Base-by-base conservation (phyloP, 2,888 invertebrate genomes). In the Argynnis bischoffii region DNA sequence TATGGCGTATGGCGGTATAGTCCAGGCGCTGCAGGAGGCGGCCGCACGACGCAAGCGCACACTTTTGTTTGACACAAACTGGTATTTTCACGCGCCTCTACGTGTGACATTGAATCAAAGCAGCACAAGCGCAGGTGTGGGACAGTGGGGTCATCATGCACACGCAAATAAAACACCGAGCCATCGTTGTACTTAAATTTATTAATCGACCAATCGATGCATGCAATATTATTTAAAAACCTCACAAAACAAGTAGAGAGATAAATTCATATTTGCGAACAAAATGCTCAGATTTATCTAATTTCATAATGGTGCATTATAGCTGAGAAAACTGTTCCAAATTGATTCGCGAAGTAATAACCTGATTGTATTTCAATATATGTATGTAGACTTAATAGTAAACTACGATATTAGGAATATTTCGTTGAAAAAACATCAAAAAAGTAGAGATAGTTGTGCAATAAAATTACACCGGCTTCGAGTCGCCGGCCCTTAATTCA, bases 121-220 rank as follows among this genome's bases (percentile, higher is more conserved):
- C 66, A 70, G n/a, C 35, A 11, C 50, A 16, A 16, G 50, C 16
- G 55, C 55, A 11, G 60, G 46, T 15, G 50, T n/a, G 26, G 26
- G 5, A 26, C 26, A 26, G 26, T 26, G 51, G 55, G 63, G 21
- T 63, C 61, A 53, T 51, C 41, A 61, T 61, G 51, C 8, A 55
- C 11, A 61, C 56, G 56, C 54, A 86, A 92, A 91, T 90, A 76
- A 92, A 92, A 92, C 89, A 80, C 81, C 63, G 18, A 79, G 86
- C 86, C 88, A 90, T 80, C 82, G 88, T 90, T 92, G 87, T 89
- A 92, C 92, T 92, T 92, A 92, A 92, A 92, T 92, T 92, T 92
- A 92, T 90, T 92, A 85, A 84, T 87, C 85, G 85, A 90, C 90
- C 88, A 85, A 85, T 87, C 84, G 85, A 87, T 88, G 85, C 90